A percentile compares a stretch with the other conserved stretches of the same genome.
These are phyloP conservation scores for Pherbina coryleti DNA, from an alignment of 2,888 invertebrate genomes.

Conservation along the genomic window DNA sequence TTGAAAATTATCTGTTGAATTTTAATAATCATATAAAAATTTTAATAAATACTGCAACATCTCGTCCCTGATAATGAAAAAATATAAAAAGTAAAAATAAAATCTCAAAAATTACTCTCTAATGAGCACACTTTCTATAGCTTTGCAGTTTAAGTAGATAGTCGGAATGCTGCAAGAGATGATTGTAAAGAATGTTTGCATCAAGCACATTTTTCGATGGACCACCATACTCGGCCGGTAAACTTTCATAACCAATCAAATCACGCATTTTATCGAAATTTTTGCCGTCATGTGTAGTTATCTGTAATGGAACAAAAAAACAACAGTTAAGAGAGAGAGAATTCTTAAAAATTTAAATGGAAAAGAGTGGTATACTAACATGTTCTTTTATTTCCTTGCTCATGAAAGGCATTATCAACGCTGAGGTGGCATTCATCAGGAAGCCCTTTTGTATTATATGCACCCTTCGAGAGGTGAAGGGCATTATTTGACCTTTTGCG, in stretches of 20 bases:
- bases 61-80: too few relatives aligned
- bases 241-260: constrained; percentile 61
- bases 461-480: constrained; percentile 60
- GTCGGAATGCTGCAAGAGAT: constrained; percentile 56
- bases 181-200: constrained; percentile 59
- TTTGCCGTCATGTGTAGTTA: constrained; percentile 62
- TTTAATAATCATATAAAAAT: neutral
- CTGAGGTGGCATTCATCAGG: constrained; percentile 60
- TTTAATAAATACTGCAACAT: neutral
- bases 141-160: constrained; percentile 60
- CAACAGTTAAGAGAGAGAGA: neutral
- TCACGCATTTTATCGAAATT: constrained; percentile 62
- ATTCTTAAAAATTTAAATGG: neutral
- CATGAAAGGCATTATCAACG: constrained; percentile 63
- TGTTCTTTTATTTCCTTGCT: constrained; percentile 62
- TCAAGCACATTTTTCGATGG: constrained; percentile 59
- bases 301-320: constrained; percentile 50
- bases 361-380: constrained; percentile 48
- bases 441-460: constrained; percentile 64
- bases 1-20: too few relatives aligned
- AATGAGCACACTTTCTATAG: constrained; percentile 52
- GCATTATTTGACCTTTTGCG: constrained; percentile 62
- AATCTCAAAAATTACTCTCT: neutral
- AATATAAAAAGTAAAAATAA: neutral
- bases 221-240: constrained; percentile 65